Base-by-base conservation (phyloP, 2,797 vertebrate genomes). In the Epinephelus malabaricus region DNA sequence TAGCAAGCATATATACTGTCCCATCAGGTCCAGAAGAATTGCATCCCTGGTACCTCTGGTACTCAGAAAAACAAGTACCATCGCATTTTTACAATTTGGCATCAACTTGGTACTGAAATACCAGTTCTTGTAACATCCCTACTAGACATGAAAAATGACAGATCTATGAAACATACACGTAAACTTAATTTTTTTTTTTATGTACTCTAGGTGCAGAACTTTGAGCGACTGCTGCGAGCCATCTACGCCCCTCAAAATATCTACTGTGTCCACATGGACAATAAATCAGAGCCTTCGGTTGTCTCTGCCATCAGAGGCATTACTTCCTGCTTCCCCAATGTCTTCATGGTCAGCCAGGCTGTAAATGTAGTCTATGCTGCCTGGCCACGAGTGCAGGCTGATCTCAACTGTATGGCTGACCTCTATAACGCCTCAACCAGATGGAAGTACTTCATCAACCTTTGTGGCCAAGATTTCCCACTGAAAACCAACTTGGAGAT, bases 381-480 rank as follows among this genome's bases (percentile, higher is more conserved):
- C 0, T 98, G 97, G 97, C 93, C 94, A 43, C 94, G 97, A 0
- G 96, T 99, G 5, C 97, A 98, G 90, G 97, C 97, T 2, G 97
- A 98, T 63, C 91, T 99, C 78, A 98, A 99, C 91, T 98, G 97
- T 81, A 98, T 98, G 96, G 95, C 92, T 74, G 97, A 99, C 74
- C 96, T 99, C 5, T 91, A 95, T 50, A 76, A 84, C 11, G 76
- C 60, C 74, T 95, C 78, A 76, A 76, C 87, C 17, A 83, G 69
- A 40, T 98, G 97, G 97, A 97, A 95, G 70, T 98, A 98, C 82
- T 91, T 98, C 76, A 95, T 98, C 68, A 98, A 98, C 76, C 95
- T 97, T 0, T 98, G 97, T 70, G 97, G 97, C 4, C 95, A 96
- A 94, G 97, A 98, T 88, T 98, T 98, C 69, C 97, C 97, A 19